Percentiles rank a stretch among this genome's conserved stretches.
phyloP scores from a whole-genome alignment of 2,113 vertebrate genomes.

The Charina bottae region DNA sequence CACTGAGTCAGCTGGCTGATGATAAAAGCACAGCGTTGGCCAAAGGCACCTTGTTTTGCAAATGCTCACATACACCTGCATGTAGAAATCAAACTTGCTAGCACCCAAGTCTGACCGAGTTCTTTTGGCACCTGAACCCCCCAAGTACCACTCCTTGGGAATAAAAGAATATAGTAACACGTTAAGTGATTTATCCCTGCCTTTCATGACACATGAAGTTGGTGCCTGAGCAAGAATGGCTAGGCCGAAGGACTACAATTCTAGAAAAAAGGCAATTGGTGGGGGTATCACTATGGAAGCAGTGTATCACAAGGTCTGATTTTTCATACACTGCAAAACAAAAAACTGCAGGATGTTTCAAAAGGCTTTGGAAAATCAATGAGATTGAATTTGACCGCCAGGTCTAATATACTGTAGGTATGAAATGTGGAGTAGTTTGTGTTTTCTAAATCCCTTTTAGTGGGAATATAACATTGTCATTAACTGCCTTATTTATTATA shows the following conservation, averaged over 20 bases:
- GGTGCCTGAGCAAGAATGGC: neutral
- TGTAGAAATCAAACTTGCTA: neutral
- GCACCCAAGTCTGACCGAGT: neutral
- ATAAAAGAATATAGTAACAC: slow-evolving; percentile 8
- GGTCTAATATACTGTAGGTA: neutral
- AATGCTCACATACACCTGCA: neutral
- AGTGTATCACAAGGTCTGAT: slow-evolving; percentile 17
- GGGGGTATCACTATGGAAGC: neutral
- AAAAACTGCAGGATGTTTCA: neutral
- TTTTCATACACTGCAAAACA: neutral
- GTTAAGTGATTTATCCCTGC: neutral
- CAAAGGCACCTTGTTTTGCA: neutral
- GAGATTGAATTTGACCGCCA: neutral
- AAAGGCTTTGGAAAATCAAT: slow-evolving; percentile 9
- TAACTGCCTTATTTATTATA: neutral
- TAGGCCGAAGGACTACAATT: neutral
- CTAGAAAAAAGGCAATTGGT: neutral
- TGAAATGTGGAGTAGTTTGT: neutral
- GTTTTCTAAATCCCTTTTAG: neutral
- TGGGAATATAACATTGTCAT: neutral
- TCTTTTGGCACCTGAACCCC: neutral
- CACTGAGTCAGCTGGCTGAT: neutral
- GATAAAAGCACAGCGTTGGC: neutral
- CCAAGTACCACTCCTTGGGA: neutral
- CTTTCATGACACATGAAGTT: neutral